phyloP scores from a whole-genome alignment of 1,140 invertebrate species.

The Melipona quadrifasciata region DNA sequence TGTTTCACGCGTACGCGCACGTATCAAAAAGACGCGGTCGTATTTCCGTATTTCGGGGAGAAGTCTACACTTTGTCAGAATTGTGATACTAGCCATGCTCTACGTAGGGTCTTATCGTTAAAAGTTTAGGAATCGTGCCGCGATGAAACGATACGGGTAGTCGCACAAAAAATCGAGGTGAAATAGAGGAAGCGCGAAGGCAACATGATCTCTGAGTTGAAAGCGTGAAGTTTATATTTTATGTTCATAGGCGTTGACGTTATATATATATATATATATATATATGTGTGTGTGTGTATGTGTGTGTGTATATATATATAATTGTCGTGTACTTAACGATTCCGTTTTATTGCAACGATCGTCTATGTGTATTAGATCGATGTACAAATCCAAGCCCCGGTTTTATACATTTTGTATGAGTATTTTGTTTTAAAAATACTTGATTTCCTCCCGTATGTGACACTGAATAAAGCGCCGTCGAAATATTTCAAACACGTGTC shows the following conservation, averaged over 20 bases:
- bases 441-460: conserved; percentile 57
- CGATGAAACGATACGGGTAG: background rate
- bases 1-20: background rate
- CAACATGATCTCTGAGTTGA: conserved; percentile 76
- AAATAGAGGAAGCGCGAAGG: conserved; percentile 33
- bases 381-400: conserved; percentile 68
- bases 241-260: conserved; percentile 68
- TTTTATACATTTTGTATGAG: conserved; percentile 76
- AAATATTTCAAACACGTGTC: conserved; percentile 12
- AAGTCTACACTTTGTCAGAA: conserved; percentile 53
- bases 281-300: too few species aligned
- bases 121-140: conserved; percentile 27
- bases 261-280: conserved; percentile 1
- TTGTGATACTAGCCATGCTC: conserved; percentile 79
- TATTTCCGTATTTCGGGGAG: conserved; percentile 37
- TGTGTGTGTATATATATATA: conserved; percentile 10
- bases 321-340: conserved; percentile 64
- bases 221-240: conserved; percentile 77
- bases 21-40: background rate
- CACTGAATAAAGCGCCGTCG: conserved; percentile 57
- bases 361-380: conserved; percentile 64
- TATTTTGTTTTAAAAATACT: conserved; percentile 82
- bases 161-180: conserved; percentile 8
- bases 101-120: conserved; percentile 62
- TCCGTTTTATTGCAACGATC: conserved; percentile 65